These are phyloP conservation scores for Cyclargus thomasi DNA, from an alignment of 1,140 invertebrate species.

Conservation along the genomic window DNA sequence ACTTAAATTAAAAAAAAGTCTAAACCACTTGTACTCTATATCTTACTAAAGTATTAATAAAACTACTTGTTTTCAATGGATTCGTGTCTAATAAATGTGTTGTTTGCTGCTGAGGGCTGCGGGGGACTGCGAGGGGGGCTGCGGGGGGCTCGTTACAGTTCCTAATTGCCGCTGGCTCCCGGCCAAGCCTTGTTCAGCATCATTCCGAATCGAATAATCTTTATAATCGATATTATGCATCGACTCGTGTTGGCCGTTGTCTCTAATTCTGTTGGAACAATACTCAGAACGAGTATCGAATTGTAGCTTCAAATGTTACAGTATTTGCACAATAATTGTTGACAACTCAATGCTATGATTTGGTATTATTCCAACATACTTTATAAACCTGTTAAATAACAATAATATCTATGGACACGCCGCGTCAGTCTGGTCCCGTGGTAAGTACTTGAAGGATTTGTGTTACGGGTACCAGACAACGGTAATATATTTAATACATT, in stretches of 20 bases:
- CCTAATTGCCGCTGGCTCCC: constrained; percentile 7
- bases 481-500: no score
- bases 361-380: no score
- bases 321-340: background rate
- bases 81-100: constrained; percentile 1
- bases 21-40: no score
- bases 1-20: no score
- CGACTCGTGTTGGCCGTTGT: background rate
- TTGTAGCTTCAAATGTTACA: no score
- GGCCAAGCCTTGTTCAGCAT: constrained; percentile 6
- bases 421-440: no score
- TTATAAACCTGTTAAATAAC: no score
- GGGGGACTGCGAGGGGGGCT: background rate
- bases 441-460: no score
- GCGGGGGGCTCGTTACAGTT: constrained; percentile 1
- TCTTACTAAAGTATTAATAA: no score
- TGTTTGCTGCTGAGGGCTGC: background rate
- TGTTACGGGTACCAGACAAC: no score
- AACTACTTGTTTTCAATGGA: background rate
- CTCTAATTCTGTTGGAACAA: background rate
- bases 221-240: constrained; percentile 6
- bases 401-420: no score
- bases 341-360: no score
- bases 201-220: constrained; percentile 11
- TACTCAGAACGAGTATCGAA: background rate